Conservation (phyloP, 1,140 invertebrate genomes). For the Trichomalopsis sarcophagae region DNA sequence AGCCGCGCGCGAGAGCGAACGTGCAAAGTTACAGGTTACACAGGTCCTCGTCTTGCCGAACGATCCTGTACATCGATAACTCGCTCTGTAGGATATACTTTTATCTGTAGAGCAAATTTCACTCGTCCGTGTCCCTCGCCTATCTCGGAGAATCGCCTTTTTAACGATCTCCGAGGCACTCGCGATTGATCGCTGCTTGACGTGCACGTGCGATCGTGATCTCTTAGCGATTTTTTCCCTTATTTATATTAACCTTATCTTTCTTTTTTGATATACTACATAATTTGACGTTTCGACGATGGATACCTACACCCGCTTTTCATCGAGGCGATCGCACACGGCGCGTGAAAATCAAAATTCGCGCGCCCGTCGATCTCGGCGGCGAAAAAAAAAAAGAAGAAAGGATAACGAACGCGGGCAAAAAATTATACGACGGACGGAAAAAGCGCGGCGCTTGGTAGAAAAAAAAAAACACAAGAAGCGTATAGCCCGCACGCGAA, state of each 20-base stretch:
- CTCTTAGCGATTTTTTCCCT: neutral
- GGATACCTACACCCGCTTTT: no score
- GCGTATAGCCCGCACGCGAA: neutral
- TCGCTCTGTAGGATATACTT: neutral
- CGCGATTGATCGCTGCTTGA: neutral
- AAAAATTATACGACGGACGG: neutral
- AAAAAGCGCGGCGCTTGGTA: neutral
- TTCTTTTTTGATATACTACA: no score
- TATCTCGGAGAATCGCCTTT: neutral
- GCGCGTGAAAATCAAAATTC: neutral
- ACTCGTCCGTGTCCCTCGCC: neutral
- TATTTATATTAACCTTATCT: neutral
- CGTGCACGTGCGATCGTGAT: neutral
- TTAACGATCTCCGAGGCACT: neutral
- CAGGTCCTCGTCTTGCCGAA: constrained; percentile 21
- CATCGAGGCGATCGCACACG: neutral
- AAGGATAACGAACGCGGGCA: neutral
- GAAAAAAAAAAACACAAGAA: neutral
- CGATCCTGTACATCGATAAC: constrained; percentile 39
- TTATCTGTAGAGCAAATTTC: constrained; percentile 18
- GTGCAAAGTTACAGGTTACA: constrained; percentile 46
- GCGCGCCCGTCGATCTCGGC: neutral
- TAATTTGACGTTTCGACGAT: no score
- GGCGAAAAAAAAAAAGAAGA: no score
- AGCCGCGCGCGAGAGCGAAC: constrained; percentile 18